Conservation (phyloP, 2,113 vertebrate genomes). For the Lagenorhynchus albirostris region DNA sequence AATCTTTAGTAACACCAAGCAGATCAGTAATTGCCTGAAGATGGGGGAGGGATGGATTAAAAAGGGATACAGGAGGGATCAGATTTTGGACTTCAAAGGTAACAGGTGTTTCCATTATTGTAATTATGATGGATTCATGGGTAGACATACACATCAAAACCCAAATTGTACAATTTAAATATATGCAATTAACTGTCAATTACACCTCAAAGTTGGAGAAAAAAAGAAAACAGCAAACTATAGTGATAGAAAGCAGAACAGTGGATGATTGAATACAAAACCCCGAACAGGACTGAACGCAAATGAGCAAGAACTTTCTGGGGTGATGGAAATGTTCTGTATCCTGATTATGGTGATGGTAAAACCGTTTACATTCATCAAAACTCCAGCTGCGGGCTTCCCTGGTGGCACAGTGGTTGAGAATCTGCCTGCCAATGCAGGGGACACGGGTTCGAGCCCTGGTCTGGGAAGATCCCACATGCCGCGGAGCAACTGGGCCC, state of each 20-base stretch:
- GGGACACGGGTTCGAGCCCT: no score
- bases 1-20: neutral
- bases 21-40: neutral
- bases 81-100: neutral
- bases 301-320: neutral
- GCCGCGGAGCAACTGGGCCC: no score
- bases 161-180: neutral
- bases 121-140: neutral
- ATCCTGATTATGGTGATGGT: neutral
- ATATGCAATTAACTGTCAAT: neutral
- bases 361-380: neutral
- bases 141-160: neutral
- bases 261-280: neutral
- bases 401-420: no score
- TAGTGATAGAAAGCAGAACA: neutral
- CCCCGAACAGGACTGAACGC: neutral
- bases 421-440: no score
- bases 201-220: neutral
- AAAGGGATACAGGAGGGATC: neutral
- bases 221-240: neutral
- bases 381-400: neutral
- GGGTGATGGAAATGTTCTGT: neutral
- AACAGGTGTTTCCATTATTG: neutral
- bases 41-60: neutral
- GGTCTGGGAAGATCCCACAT: no score